These are phyloP conservation scores for Acomys russatus DNA, from an alignment of 2,797 vertebrate species.

Conservation along the genomic window DNA sequence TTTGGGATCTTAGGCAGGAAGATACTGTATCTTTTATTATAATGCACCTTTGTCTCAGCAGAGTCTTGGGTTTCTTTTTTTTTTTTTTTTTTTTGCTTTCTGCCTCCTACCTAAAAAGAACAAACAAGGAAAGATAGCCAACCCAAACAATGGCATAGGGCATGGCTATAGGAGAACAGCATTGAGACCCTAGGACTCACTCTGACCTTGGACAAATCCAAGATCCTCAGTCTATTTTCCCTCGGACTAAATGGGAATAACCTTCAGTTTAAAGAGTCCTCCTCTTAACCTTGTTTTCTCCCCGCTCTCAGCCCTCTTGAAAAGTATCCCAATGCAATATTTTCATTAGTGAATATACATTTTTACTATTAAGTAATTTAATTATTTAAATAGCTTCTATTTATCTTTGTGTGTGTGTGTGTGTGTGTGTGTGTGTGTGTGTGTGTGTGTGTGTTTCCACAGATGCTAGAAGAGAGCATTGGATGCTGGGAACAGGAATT, in stretches of 20 bases:
- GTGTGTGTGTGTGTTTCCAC: neutral
- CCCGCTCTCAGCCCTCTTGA: neutral
- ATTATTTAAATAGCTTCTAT: constrained; percentile 61
- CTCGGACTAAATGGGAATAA: neutral
- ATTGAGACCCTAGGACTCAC: neutral
- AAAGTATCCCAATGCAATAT: constrained; percentile 8
- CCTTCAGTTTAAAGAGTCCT: constrained; percentile 38
- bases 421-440: neutral
- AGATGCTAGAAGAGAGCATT: neutral
- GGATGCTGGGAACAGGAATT: neutral
- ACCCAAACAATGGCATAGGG: neutral
- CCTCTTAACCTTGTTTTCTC: neutral
- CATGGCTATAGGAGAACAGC: neutral
- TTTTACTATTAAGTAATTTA: constrained; percentile 34
- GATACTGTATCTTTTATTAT: neutral
- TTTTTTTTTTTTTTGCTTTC: neutral
- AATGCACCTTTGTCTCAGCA: neutral
- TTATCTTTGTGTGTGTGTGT: neutral
- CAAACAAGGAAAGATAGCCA: neutral
- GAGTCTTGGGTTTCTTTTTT: constrained; percentile 5
- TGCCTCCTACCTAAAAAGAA: neutral
- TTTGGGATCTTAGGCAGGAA: neutral
- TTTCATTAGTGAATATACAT: neutral
- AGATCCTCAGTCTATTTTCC: neutral
- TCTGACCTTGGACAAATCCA: constrained; percentile 22